Evolutionary conservation across 2,888 invertebrate species (phyloP), one percentile per base, ranked within the genome.

Genomic region (Sinelater perroti): DNA sequence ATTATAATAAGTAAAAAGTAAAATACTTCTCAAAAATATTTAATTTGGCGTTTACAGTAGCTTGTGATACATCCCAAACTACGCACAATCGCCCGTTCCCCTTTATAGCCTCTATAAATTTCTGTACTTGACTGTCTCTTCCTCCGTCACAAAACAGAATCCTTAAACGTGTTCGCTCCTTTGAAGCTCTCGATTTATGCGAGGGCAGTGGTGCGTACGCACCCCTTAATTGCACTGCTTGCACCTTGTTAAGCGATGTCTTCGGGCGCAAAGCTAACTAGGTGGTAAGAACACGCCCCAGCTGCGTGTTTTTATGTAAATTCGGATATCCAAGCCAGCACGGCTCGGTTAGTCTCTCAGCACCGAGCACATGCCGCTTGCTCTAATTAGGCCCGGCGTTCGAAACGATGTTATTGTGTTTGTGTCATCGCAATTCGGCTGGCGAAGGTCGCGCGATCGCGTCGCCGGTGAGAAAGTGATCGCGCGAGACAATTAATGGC

Each of bases 281-380:
- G 28, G 28, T 28, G 28, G 28, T 28, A 3, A 28, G 28, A n/a
- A 28, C 10, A 28, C 10, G 28, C 7, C 5, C 8, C 28, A 28
- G 28, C 28, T 28, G 28, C 28, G 10, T n/a, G n/a, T 28, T 28
- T 28, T 28, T 28, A 28, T 28, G 28, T 28, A 28, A 28, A 28
- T 28, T 28, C 2, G 2, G n/a, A n/a, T n/a, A n/a, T n/a, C n/a
- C n/a, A n/a, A n/a, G n/a, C n/a, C n/a, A n/a, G n/a, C n/a, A n/a
- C n/a, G n/a, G n/a, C n/a, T n/a, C n/a, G n/a, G n/a, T n/a, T n/a
- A n/a, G n/a, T n/a, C n/a, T n/a, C n/a, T n/a, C n/a, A n/a, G n/a
- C n/a, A n/a, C n/a, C n/a, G n/a, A n/a, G n/a, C n/a, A n/a, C n/a
- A n/a, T n/a, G n/a, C n/a, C n/a, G n/a, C n/a, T n/a, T n/a, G n/a